Conservation (phyloP, 53 echinoderm and acorn worm genomes). For the Patiria pectinifera region DNA sequence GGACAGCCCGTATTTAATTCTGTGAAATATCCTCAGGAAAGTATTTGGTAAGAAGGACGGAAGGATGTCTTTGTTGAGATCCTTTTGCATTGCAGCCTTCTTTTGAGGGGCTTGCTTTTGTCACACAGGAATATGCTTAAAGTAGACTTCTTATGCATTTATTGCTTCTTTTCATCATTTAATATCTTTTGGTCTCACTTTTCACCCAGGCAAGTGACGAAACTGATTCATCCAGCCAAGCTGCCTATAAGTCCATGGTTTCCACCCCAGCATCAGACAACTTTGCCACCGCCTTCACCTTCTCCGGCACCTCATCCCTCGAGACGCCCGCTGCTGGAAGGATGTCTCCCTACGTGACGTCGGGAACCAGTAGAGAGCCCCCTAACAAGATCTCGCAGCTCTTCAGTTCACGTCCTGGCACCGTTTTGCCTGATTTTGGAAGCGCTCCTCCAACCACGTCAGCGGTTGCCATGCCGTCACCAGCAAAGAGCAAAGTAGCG, state of each 20-base stretch:
- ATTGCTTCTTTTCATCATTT: neutral
- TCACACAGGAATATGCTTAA: no score
- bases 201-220: slow-evolving; percentile 53
- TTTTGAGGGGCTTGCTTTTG: no score
- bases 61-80: no score
- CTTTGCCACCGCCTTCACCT: slow-evolving; percentile 56
- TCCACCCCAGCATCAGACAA: slow-evolving; percentile 43
- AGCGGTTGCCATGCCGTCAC: slow-evolving; percentile 23
- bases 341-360: slow-evolving; percentile 3
- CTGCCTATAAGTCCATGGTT: slow-evolving; percentile 43
- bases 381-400: slow-evolving; percentile 40
- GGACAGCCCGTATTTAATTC: no score
- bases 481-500: slow-evolving; percentile 37
- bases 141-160: neutral
- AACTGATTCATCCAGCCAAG: slow-evolving; percentile 57
- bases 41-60: no score
- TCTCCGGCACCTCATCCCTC: slow-evolving; percentile 25
- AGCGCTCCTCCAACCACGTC: slow-evolving; percentile 33
- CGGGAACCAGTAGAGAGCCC: slow-evolving; percentile 27
- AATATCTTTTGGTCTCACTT: neutral
- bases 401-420: slow-evolving; percentile 25
- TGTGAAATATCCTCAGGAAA: no score
- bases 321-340: slow-evolving; percentile 32
- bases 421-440: slow-evolving; percentile 46
- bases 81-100: no score